These are phyloP conservation scores for Calonectris borealis DNA, from an alignment of 2,113 vertebrate species.

Conservation along the genomic window DNA sequence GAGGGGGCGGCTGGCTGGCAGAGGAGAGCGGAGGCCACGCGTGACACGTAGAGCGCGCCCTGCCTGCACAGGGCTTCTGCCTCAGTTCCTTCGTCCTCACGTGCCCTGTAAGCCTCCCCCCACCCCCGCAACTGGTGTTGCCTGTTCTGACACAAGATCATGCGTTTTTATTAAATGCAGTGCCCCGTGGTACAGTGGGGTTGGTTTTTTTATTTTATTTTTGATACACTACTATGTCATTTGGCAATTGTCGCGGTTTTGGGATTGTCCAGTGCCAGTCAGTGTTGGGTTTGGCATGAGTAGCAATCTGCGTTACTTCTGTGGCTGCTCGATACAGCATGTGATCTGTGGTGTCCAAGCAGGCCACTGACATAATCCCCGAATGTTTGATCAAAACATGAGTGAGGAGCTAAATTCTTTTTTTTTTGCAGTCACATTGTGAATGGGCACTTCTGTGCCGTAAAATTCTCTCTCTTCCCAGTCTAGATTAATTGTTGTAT, in stretches of 20 bases:
- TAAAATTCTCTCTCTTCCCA: neutral
- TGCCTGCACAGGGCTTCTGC: neutral
- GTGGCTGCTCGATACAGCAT: rapidly evolving
- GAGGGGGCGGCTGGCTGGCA: neutral
- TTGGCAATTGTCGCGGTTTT: rapidly evolving
- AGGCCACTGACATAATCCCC: neutral
- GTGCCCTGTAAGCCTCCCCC: neutral
- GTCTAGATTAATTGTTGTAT: no score
- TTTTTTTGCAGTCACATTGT: neutral
- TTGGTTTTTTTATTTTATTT: neutral
- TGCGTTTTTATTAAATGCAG: neutral
- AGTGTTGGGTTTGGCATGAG: rapidly evolving
- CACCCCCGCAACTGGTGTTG: rapidly evolving
- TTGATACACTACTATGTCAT: rapidly evolving
- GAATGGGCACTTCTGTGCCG: rapidly evolving
- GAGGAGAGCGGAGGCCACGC: neutral
- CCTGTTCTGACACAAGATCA: rapidly evolving
- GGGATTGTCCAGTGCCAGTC: rapidly evolving
- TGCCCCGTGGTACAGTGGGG: neutral
- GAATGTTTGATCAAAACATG: neutral
- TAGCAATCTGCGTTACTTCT: rapidly evolving
- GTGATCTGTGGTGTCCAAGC: rapidly evolving
- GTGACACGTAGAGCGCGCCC: no score
- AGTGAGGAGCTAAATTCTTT: neutral
- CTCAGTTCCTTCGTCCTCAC: neutral